Evolutionary conservation across 1,140 invertebrate genomes (phyloP), one percentile per base, ranked within the genome.

Genomic region (Drosophila tsacasi): DNA sequence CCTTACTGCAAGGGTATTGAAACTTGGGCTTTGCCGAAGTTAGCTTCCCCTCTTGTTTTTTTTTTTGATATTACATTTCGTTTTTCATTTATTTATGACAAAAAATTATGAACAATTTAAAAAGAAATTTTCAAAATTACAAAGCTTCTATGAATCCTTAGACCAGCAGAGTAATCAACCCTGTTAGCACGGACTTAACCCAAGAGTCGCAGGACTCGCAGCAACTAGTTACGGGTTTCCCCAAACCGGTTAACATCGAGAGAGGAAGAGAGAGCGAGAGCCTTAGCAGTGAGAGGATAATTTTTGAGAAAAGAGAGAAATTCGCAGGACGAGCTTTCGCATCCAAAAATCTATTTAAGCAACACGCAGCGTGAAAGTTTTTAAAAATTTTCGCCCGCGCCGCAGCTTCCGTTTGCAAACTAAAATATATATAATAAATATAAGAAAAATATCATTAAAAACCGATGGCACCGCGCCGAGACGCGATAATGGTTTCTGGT

Each of bases 301-400:
- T 42, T 72, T 39, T 4, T 5, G 8, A 10, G 5, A 9, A n/a
- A 21, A 15, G 57, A 40, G 62, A 23, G 25, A 25, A 25, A 9
- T 35, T 44, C 12, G 30, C 21, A 66, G 63, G 27, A 63, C 30
- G 39, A 66, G 63, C 63, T 66, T 66, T 66, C 58, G 58, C 19
- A 57, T 39, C 39, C 27, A 61, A 66, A 63, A 66, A 63, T 66
- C 58, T 66, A 66, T 66, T 66, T 66, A 66, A 66, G 63, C 63
- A 44, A 66, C 63, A 66, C 58, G 59, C 63, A 66, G 17, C 39
- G 39, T 35, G n/a, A 66, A 63, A 66, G 63, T 63, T 63, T 35
- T 35, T 15, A 63, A 66, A 44, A 44, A 19, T 63, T 65, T 35
- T 66, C 58, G 40, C 17, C 39, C 58, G 63, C 58, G 58, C 63